Percentiles rank a stretch among this genome's conserved stretches.
These are phyloP conservation scores for Eubasilissa regina DNA, from an alignment of 1,140 invertebrate species.

Conservation along the genomic window DNA sequence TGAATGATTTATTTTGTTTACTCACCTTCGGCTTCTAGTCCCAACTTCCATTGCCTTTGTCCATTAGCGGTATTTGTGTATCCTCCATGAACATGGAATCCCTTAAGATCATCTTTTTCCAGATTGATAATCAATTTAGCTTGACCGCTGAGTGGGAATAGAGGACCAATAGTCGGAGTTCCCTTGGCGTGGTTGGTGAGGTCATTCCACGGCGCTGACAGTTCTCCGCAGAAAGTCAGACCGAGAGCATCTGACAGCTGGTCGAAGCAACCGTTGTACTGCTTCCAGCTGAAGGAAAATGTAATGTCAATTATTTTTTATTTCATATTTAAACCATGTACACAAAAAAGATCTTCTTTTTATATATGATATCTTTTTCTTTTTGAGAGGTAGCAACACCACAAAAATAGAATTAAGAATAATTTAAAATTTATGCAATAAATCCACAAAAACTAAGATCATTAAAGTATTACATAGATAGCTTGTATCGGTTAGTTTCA, in stretches of 20 bases:
- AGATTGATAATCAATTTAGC: conserved; percentile 74
- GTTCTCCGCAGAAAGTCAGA: conserved; percentile 79
- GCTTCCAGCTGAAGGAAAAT: conserved; percentile 20
- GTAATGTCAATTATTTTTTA: conserved; percentile 9
- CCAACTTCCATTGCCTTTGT: conserved; percentile 69
- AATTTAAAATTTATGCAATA: too few relatives aligned
- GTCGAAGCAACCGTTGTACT: conserved; percentile 80
- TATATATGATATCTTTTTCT: too few relatives aligned
- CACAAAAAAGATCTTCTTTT: too few relatives aligned
- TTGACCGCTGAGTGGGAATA: conserved; percentile 78
- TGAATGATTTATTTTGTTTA: too few relatives aligned
- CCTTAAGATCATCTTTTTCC: conserved; percentile 78
- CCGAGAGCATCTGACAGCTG: conserved; percentile 79
- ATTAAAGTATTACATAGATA: too few relatives aligned
- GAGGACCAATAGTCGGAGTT: conserved; percentile 61
- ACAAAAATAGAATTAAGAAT: too few relatives aligned
- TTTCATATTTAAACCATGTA: too few relatives aligned
- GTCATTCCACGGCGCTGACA: conserved; percentile 72
- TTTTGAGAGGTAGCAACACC: too few relatives aligned
- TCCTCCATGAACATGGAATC: conserved; percentile 75
- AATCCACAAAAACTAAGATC: too few relatives aligned
- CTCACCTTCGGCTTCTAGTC: conserved; percentile 77
- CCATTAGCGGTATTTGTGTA: conserved; percentile 58
- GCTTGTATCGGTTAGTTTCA: too few relatives aligned
- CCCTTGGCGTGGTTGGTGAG: conserved; percentile 27